Conservation (phyloP, 2,888 invertebrate species). For the Drosophila vallismaia region DNA sequence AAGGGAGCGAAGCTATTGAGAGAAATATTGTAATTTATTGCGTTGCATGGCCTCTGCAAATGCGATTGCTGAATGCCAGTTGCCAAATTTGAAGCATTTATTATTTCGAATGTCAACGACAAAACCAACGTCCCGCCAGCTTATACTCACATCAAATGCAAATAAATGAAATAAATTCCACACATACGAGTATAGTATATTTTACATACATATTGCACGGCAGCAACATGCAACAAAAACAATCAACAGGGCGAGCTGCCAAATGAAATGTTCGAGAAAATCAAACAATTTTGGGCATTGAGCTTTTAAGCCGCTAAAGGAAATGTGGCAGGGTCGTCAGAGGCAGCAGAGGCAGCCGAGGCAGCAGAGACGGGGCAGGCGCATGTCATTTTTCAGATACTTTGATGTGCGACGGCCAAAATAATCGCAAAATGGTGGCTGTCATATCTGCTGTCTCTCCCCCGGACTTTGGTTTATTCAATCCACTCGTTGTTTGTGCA, state of each 20-base stretch:
- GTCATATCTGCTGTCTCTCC: conserved; percentile 12
- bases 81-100: conserved; percentile 41
- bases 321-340: conserved; percentile 8
- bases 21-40: too few relatives aligned
- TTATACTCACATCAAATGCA: conserved; percentile 47
- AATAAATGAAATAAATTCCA: conserved; percentile 40
- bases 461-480: conserved; percentile 12
- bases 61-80: conserved; percentile 32
- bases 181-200: conserved; percentile 4
- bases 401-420: conserved; percentile 51
- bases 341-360: too few relatives aligned
- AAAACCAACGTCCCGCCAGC: conserved; percentile 39
- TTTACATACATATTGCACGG: conserved; percentile 2
- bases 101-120: conserved; percentile 56
- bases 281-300: conserved; percentile 68
- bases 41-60: conserved; percentile 9
- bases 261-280: conserved; percentile 55
- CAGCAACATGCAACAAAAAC: conserved; percentile 8
- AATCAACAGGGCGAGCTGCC: conserved; percentile 31
- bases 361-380: too few relatives aligned
- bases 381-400: conserved; percentile 50
- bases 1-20: too few relatives aligned
- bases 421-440: conserved; percentile 46
- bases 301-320: conserved; percentile 68
- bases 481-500: conserved; percentile 17